Evolutionary conservation across 1,140 invertebrate species (phyloP), one percentile per base, ranked within the genome.

Genomic region (Halotydeus destructor): DNA sequence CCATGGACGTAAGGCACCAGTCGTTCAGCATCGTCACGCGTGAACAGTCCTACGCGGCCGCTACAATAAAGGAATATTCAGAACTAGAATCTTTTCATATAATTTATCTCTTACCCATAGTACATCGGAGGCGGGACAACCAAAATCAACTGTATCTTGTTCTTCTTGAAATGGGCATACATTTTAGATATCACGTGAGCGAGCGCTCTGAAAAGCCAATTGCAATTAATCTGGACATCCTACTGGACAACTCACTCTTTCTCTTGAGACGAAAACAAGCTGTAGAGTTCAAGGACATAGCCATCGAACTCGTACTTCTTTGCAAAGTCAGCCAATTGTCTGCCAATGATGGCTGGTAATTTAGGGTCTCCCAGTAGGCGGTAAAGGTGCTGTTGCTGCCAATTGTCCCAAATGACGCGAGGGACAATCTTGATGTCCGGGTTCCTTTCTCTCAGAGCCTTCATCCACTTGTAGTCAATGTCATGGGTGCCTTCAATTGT

Each of bases 271-370:
- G 72, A 66, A 51, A 88, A 67, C 12, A 44, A 32, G 25, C 75
- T 76, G 72, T 84, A 82, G 34, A 89, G 70, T 65, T 93, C 85
- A 27, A 94, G 54, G 3, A 86, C 77, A 41, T 79, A 69, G 2
- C 86, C 86, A 65, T 82, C 71, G 62, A 91, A 86, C 46, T 73
- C 56, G 38, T 68, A 62, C 38, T 58, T 57, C 68, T 52, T 48
- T 21, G 50, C 48, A 11, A 55, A 47, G 18, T 47, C 43, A 14
- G 31, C 33, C 14, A 54, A 26, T 18, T 50, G 44, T 35, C 33
- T 25, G 21, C 38, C 40, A n/a, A 52, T 42, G 30, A 21, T 33
- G 12, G 27, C n/a, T 3, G 23, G 5, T 33, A 39, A 41, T 27
- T 44, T 40, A 38, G 32, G 21, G 12, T 44, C 28, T 21, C 25